Conservation (phyloP, 2,113 vertebrate genomes). For the Megaptera novaeangliae region DNA sequence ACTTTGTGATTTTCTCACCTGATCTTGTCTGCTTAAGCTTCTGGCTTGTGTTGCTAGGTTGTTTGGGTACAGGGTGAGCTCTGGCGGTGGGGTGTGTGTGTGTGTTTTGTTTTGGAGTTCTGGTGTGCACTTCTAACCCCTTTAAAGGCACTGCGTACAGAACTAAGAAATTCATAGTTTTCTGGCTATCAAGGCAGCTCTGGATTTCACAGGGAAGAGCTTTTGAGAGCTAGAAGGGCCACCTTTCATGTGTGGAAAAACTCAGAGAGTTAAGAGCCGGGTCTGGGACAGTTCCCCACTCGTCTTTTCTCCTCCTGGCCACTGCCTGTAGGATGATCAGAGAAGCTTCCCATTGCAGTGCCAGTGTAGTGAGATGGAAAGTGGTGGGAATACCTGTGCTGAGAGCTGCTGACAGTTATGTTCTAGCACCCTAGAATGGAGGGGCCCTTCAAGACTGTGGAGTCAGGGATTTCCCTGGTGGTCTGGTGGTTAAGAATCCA, state of each 20-base stretch:
- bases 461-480: background rate
- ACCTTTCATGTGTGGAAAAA: accelerated
- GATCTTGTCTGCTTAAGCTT: background rate
- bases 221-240: background rate
- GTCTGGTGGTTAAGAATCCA: too few species aligned
- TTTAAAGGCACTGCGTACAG: background rate
- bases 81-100: too few species aligned
- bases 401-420: background rate
- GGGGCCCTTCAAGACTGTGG: background rate
- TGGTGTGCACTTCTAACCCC: background rate
- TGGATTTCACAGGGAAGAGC: background rate
- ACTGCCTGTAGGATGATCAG: accelerated
- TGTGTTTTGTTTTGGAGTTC: background rate
- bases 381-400: background rate
- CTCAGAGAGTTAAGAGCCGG: background rate
- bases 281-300: background rate
- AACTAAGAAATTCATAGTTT: background rate
- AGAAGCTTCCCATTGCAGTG: background rate
- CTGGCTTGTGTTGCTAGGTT: background rate
- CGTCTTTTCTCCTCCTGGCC: background rate
- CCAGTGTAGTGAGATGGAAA: accelerated
- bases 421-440: background rate
- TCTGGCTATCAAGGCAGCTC: background rate
- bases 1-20: background rate
- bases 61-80: background rate